phyloP scores from a whole-genome alignment of 2,888 invertebrate species.

The Neoaliturus tenellus region DNA sequence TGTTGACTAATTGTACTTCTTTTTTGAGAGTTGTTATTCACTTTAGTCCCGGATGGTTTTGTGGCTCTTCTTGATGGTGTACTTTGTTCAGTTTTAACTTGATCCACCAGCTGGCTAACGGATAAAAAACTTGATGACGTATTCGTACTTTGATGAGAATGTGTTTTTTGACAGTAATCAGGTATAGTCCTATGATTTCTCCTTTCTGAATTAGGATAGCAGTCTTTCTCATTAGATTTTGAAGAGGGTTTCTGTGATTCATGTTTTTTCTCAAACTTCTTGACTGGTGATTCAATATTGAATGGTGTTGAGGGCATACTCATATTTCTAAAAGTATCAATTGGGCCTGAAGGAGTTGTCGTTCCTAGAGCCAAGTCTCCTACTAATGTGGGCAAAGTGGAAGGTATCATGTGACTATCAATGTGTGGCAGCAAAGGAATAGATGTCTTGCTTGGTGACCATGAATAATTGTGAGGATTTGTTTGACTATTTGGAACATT shows the following conservation, averaged over 20 bases:
- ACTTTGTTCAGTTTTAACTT: constrained; percentile 63
- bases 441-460: constrained; percentile 66
- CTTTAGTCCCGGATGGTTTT: constrained; percentile 28
- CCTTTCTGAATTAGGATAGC: constrained; percentile 34
- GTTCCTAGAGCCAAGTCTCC: constrained; percentile 77
- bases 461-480: constrained; percentile 61
- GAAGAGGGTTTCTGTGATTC: constrained; percentile 18
- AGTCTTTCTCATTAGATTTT: constrained; percentile 48
- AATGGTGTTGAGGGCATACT: constrained; percentile 34
- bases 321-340: constrained; percentile 58
- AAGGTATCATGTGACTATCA: constrained; percentile 71
- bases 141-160: constrained; percentile 51
- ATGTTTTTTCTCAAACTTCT: constrained; percentile 25
- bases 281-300: constrained; percentile 2
- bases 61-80: constrained; percentile 52
- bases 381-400: constrained; percentile 77
- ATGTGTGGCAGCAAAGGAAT: constrained; percentile 64
- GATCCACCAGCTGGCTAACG: constrained; percentile 79
- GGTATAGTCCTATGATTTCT: constrained; percentile 19
- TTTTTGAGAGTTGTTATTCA: constrained; percentile 34
- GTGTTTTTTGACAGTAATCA: constrained; percentile 48
- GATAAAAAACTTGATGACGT: constrained; percentile 73
- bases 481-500: constrained; percentile 31
- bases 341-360: constrained; percentile 62
- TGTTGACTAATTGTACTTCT: constrained; percentile 9